Conservation (phyloP, 1,140 invertebrate species). For the Helicoverpa zea region DNA sequence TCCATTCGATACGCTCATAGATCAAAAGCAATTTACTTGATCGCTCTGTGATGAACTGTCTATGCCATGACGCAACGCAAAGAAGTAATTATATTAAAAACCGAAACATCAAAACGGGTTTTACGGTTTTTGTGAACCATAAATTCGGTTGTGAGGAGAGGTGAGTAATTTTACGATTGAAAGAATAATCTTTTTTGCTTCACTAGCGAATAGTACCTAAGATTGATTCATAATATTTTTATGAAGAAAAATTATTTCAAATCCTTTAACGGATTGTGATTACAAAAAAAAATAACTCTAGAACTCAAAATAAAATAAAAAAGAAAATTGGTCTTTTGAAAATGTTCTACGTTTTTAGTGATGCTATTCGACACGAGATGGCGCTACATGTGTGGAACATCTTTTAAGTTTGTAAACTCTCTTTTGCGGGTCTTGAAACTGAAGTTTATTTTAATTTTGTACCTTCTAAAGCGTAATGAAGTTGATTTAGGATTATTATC, state of each 20-base stretch:
- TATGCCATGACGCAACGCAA: slow-evolving; percentile 35
- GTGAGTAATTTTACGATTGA: slow-evolving; percentile 1
- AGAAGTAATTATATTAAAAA: slow-evolving; percentile 14
- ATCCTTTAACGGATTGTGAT: no score
- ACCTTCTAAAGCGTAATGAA: no score
- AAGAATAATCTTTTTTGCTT: background rate
- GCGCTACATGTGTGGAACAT: slow-evolving; percentile 57
- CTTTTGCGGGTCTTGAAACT: background rate
- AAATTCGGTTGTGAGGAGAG: slow-evolving; percentile 27
- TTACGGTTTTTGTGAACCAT: slow-evolving; percentile 26
- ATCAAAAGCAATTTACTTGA: slow-evolving; percentile 63
- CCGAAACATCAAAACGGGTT: slow-evolving; percentile 9
- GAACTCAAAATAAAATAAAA: no score
- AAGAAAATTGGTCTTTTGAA: background rate
- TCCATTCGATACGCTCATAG: slow-evolving; percentile 70
- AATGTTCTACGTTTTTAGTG: slow-evolving; percentile 18
- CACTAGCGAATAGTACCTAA: no score
- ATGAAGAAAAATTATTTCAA: no score
- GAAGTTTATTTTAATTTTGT: no score
- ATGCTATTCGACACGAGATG: slow-evolving; percentile 75
- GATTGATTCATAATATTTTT: no score
- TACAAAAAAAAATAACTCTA: no score
- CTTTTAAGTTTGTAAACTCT: background rate
- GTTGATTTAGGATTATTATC: no score
- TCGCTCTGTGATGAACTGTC: slow-evolving; percentile 44